Evolutionary conservation across 2,797 vertebrate species (phyloP), one percentile per base, ranked within the genome.

Genomic region (Gallirallus australis): DNA sequence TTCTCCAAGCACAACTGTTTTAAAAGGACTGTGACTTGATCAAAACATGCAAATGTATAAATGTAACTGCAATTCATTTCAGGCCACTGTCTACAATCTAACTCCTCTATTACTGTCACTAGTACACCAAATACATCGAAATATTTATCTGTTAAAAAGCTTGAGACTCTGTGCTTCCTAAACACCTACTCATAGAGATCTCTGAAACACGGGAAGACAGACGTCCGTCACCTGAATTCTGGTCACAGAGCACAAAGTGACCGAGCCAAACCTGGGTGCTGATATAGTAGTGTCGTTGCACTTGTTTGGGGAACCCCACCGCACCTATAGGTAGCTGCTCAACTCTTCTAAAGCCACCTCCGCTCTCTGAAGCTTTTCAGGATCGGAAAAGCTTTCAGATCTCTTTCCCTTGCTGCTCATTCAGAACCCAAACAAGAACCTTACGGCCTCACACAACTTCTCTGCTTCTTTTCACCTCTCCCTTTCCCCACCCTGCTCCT

Each of bases 1-100:
- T 86, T 77, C 52, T 39, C 61, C 37, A 95, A 82, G 72, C 28
- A 86, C 57, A 90, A 15, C 30, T 56, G 13, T n/a, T 56, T 90
- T 90, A 39, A 59, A 63, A 69, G 71, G 9, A 65, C 5, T 64
- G 14, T 75, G 52, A 42, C 27, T 6, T 57, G 84, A 25, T 78
- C 37, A 47, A 80, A 56, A 60, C 28, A 30, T 5, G 4, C 20
- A 85, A 80, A 82, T 40, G 33, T 30, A 54, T 28, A 54, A 60
- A 73, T 45, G 6, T 10, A 66, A 59, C 52, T 73, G 42, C 31
- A 59, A 45, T 56, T 71, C 54, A 65, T 63, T 89, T 75, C 77
- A 59, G 47, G 68, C 13, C 21, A 30, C 33, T 6, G 6, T 57
- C 37, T 31, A 10, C 3, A 4, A 20, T 3, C 5, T 6, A 57